Evolutionary conservation across 2,888 invertebrate species (phyloP).

Genomic region (Agrotis clavis): DNA sequence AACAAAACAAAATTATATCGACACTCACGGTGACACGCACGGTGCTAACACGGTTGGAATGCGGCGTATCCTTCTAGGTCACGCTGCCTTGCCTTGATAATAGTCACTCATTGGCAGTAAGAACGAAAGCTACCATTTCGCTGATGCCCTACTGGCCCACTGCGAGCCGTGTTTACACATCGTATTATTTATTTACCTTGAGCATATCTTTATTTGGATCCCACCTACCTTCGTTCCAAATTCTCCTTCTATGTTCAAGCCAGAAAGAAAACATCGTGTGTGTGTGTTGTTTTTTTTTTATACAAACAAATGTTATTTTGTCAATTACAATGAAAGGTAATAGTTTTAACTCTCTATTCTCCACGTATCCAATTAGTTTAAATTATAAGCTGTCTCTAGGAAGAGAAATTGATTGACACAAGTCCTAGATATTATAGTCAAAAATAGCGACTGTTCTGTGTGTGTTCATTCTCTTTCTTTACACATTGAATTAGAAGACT

Average conservation of each 20-base stretch:
- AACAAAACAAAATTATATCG: conserved; percentile 41
- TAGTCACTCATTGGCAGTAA: conserved; percentile 77
- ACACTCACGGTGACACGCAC: conserved; percentile 38
- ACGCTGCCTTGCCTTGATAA: conserved; percentile 73
- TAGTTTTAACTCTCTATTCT: conserved; percentile 45
- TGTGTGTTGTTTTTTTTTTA: conserved; percentile 24
- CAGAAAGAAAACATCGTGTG: not conserved
- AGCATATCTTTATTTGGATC: conserved; percentile 56
- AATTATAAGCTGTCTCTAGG: conserved; percentile 50
- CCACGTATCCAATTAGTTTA: conserved; percentile 39
- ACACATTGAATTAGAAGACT: conserved; percentile 34
- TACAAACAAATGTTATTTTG: conserved; percentile 35
- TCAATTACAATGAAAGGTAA: conserved; percentile 47
- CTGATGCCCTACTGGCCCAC: conserved; percentile 82
- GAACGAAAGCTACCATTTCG: conserved; percentile 84
- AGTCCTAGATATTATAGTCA: conserved; percentile 52
- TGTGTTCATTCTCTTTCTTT: conserved; percentile 59
- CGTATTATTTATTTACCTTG: conserved; percentile 77
- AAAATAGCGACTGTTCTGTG: conserved; percentile 16
- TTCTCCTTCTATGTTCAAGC: conserved; percentile 43
- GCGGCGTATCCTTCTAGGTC: conserved; percentile 84
- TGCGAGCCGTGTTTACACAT: conserved; percentile 70
- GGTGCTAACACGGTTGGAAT: conserved; percentile 75
- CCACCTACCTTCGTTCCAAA: conserved; percentile 42
- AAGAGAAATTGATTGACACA: conserved; percentile 55